These are phyloP conservation scores for Drosophila persimilis DNA, from an alignment of 1,140 invertebrate genomes.

Conservation along the genomic window DNA sequence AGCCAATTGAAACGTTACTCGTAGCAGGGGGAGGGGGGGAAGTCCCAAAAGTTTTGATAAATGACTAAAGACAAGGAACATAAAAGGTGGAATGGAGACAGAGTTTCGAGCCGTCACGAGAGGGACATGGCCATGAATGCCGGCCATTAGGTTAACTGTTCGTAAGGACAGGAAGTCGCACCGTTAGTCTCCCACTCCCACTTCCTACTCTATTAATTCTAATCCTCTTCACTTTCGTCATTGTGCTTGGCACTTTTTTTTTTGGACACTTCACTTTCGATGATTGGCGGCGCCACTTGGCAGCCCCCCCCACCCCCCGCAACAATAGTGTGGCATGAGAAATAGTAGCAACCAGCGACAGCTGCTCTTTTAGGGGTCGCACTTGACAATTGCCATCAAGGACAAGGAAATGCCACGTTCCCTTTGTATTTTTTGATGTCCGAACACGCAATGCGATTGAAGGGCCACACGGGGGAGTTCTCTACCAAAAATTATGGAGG, in stretches of 20 bases:
- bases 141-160: slow-evolving; percentile 77
- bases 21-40: slow-evolving; percentile 6
- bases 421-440: slow-evolving; percentile 45
- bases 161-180: slow-evolving; percentile 61
- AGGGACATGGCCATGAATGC: slow-evolving; percentile 62
- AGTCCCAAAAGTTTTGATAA: slow-evolving; percentile 54
- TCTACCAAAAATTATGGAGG: slow-evolving; percentile 24
- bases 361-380: slow-evolving; percentile 68
- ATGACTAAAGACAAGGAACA: slow-evolving; percentile 64
- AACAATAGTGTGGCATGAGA: neutral
- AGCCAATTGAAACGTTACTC: slow-evolving; percentile 68
- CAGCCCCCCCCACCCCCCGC: slow-evolving; percentile 3
- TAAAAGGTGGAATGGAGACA: slow-evolving; percentile 41
- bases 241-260: slow-evolving; percentile 61
- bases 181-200: neutral
- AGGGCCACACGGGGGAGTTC: neutral
- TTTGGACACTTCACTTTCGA: slow-evolving; percentile 71
- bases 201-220: neutral
- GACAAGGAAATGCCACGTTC: slow-evolving; percentile 69
- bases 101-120: slow-evolving; percentile 32
- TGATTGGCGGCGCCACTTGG: slow-evolving; percentile 58
- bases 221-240: slow-evolving; percentile 35
- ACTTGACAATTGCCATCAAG: slow-evolving; percentile 75
- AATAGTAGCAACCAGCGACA: slow-evolving; percentile 29
- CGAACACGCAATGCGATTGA: slow-evolving; percentile 55